phyloP scores from a whole-genome alignment of 1,140 invertebrate species.

The Ruditapes philippinarum region DNA sequence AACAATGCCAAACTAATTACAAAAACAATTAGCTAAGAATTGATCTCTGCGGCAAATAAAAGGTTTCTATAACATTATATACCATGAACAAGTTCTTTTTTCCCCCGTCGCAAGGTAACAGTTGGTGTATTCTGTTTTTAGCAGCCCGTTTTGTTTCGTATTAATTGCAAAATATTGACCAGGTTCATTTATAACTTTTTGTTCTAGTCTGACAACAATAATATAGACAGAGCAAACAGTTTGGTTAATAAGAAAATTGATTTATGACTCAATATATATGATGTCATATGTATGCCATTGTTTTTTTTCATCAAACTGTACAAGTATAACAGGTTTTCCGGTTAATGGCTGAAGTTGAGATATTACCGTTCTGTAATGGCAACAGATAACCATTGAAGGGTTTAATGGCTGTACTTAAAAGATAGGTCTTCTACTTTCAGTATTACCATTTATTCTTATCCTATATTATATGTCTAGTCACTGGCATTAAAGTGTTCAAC shows the following conservation, averaged over 20 bases:
- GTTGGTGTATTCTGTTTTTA: conserved; percentile 10
- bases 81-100: conserved; percentile 8
- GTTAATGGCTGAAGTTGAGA: too few relatives aligned
- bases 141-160: not conserved
- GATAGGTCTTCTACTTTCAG: too few relatives aligned
- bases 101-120: conserved; percentile 5
- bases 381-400: too few relatives aligned
- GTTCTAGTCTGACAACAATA: not conserved
- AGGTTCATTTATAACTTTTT: conserved; percentile 38
- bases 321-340: too few relatives aligned
- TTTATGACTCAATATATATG: conserved; percentile 37
- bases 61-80: conserved; percentile 21
- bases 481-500: too few relatives aligned
- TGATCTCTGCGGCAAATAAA: conserved; percentile 37
- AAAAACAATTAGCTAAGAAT: conserved; percentile 66
- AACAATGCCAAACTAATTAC: conserved; percentile 66
- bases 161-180: conserved; percentile 51
- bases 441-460: too few relatives aligned
- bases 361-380: too few relatives aligned
- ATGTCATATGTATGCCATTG: not conserved
- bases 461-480: too few relatives aligned
- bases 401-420: too few relatives aligned
- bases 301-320: too few relatives aligned
- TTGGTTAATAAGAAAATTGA: conserved; percentile 40
- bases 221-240: conserved; percentile 17